phyloP scores from a whole-genome alignment of 1,140 invertebrate species.

The Dryas iulia region DNA sequence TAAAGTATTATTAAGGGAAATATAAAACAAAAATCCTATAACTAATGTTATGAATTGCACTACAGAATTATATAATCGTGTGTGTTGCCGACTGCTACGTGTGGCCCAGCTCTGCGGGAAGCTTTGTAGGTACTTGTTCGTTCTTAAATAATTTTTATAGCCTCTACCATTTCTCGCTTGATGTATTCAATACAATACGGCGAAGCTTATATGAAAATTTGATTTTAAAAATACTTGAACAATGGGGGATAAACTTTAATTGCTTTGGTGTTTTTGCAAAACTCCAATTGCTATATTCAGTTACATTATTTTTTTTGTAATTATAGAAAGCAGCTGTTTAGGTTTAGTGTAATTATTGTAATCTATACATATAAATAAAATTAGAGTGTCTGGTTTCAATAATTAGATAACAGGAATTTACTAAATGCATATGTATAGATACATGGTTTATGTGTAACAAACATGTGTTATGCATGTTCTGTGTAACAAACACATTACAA shows the following conservation, averaged over 20 bases:
- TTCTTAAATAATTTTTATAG: constrained; percentile 26
- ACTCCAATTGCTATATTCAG: background rate
- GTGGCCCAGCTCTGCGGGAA: constrained; percentile 45
- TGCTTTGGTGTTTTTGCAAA: background rate
- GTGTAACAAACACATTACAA: too few species aligned
- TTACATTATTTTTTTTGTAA: background rate
- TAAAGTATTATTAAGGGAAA: background rate
- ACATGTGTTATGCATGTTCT: too few species aligned
- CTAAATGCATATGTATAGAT: too few species aligned
- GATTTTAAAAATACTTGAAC: background rate
- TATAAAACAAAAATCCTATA: background rate
- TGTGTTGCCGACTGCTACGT: constrained; percentile 33
- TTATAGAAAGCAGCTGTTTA: background rate
- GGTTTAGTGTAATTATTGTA: too few species aligned
- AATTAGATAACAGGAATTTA: too few species aligned
- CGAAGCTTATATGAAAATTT: background rate
- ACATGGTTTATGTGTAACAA: too few species aligned
- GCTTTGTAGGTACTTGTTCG: constrained; percentile 7
- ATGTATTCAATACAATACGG: constrained; percentile 17
- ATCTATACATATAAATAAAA: too few species aligned
- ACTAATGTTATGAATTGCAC: constrained; percentile 14
- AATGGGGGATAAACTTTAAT: background rate
- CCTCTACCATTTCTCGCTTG: constrained; percentile 16
- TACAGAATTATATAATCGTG: constrained; percentile 24
- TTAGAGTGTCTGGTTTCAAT: too few species aligned